Conservation (phyloP, 2,888 invertebrate species). For the Protophormia terraenovae region DNA sequence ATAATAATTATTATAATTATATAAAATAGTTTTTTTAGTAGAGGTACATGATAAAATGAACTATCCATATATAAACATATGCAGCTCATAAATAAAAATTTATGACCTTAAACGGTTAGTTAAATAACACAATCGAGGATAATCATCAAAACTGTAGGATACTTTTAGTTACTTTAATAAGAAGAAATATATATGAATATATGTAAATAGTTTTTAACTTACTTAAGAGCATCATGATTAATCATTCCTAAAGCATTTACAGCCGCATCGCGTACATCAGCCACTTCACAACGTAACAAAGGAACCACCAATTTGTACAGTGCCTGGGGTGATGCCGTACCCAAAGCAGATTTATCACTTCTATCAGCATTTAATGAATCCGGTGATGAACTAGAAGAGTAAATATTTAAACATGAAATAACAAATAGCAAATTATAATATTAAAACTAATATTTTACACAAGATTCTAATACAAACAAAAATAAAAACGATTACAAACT, state of each 20-base stretch:
- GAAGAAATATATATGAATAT: too few species aligned
- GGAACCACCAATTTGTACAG: slow-evolving; percentile 97
- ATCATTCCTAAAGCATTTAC: slow-evolving; percentile 97
- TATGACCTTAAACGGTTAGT: too few species aligned
- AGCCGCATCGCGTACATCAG: slow-evolving; percentile 96
- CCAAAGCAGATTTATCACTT: slow-evolving; percentile 87
- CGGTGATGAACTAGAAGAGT: slow-evolving; percentile 89
- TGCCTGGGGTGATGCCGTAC: slow-evolving; percentile 90
- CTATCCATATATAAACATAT: too few species aligned
- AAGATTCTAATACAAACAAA: not conserved
- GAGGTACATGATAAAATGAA: too few species aligned
- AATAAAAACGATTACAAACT: not conserved
- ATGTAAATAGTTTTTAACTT: slow-evolving; percentile 76
- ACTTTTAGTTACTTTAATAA: too few species aligned
- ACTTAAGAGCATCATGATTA: slow-evolving; percentile 97
- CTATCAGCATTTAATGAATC: slow-evolving; percentile 93
- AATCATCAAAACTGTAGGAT: too few species aligned
- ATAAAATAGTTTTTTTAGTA: too few species aligned
- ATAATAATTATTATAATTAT: too few species aligned
- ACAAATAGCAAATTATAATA: too few species aligned
- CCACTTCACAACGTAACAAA: slow-evolving; percentile 94
- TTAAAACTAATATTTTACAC: not conserved
- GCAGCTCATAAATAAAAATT: too few species aligned
- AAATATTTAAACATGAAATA: not conserved
- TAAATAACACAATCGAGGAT: too few species aligned